phyloP scores from a whole-genome alignment of 2,888 invertebrate species.

The Cordilura impudica region DNA sequence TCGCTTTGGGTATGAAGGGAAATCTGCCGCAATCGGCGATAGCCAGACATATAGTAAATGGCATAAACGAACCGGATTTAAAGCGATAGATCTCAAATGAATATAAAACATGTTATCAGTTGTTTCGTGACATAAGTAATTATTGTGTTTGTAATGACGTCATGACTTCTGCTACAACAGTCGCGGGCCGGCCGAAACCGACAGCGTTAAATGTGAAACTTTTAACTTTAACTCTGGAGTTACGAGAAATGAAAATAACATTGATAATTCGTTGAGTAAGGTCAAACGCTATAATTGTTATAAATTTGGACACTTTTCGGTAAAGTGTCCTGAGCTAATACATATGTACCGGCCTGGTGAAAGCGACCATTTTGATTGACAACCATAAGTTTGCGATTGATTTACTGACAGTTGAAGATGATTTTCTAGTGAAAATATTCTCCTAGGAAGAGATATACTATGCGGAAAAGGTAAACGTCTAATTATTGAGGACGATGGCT shows the following conservation, averaged over 20 bases:
- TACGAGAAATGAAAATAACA: no score
- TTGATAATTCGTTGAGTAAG: background rate
- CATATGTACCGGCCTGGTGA: no score
- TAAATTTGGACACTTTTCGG: background rate
- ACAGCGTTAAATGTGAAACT: background rate
- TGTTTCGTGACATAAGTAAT: no score
- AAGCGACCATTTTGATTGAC: no score
- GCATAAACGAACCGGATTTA: conserved; percentile 14
- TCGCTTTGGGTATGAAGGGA: conserved; percentile 35
- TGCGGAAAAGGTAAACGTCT: no score
- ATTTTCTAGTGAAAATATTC: no score
- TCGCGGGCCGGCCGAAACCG: background rate
- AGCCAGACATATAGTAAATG: conserved; percentile 43
- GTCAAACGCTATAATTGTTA: conserved; percentile 39
- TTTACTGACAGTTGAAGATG: no score
- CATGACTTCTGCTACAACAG: background rate
- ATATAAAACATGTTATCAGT: background rate
- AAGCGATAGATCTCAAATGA: conserved; percentile 46
- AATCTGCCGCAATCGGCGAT: conserved; percentile 35
- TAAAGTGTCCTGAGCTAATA: conserved; percentile 30
- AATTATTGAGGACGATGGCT: no score
- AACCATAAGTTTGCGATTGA: no score
- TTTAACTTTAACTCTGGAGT: no score
- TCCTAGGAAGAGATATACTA: no score
- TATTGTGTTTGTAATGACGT: no score